Base-by-base conservation (phyloP, 2,888 invertebrate species). In the Drosophila antonietae region DNA sequence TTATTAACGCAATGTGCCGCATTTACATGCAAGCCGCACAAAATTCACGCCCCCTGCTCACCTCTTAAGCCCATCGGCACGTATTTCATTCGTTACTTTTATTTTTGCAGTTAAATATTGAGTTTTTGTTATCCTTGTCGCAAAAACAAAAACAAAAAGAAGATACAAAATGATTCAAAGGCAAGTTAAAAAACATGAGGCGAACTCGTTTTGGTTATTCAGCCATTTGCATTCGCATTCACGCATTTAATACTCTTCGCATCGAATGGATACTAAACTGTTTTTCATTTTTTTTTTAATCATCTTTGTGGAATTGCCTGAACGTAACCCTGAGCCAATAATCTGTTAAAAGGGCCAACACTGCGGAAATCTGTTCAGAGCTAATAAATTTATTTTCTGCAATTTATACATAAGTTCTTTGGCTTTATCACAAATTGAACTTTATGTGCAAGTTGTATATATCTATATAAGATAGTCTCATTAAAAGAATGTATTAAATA, bases 1-100 rank as follows among this genome's bases (percentile, higher is more conserved):
- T 83, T 89, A 83, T 84, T 81, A 68, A 87, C 69, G 72, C 88
- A 72, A 70, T 83, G 78, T 78, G 59, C 69, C 65, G 74, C 78
- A 83, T 77, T 83, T 87, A 51, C 87, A 83, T 76, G 70, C 64
- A 58, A 44, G 23, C 44, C 43, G 39, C 81, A 37, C 41, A 14
- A 57, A 43, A 28, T 9, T 31, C 49, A 7, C 46, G 41, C 9
- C 41, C 14, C 2, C 9, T 3, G 33, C 28, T 4, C 5, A 3
- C 8, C 55, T 31, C 28, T 2, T 12, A 44, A 3, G 44, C 14
- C 41, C 41, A 61, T 58, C 61, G 70, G 43, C 62, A 51, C 68
- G 55, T 68, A 71, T 12, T 71, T 83, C 33, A 51, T 74, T 23
- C 6, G 9, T 28, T 55, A 2, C 8, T 6, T 14, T 44, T 44